Conservation (phyloP, 1,140 invertebrate species). For the Eumeta japonica region DNA sequence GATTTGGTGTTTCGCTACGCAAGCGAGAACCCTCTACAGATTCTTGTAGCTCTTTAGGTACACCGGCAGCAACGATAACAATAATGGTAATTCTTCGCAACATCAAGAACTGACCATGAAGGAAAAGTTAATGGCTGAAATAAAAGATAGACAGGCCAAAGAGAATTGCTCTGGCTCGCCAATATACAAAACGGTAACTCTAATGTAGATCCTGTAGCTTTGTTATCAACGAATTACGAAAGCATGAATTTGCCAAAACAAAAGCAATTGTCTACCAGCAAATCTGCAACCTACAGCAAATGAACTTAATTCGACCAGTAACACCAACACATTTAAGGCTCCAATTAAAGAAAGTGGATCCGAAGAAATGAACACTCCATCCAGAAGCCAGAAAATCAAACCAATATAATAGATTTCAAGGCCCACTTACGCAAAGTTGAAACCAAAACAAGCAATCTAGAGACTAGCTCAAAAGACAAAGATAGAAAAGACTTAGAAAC, state of each 20-base stretch:
- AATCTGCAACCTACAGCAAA: constrained; percentile 47
- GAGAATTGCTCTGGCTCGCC: no score
- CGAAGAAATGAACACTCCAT: constrained; percentile 52
- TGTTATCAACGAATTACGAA: constrained; percentile 52
- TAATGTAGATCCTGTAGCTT: constrained; percentile 65
- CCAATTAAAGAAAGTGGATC: constrained; percentile 70
- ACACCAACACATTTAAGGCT: constrained; percentile 56
- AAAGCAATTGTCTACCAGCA: constrained; percentile 13
- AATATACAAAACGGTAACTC: constrained; percentile 79
- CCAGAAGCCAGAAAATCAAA: constrained; percentile 55
- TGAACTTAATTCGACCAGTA: constrained; percentile 56
- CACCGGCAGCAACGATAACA: no score
- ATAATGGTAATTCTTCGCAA: no score
- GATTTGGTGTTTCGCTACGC: no score
- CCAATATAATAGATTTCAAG: constrained; percentile 79
- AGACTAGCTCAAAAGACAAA: no score
- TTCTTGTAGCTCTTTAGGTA: no score
- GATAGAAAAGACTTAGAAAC: no score
- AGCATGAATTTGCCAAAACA: constrained; percentile 18
- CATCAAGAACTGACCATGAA: no score
- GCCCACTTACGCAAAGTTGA: constrained; percentile 82
- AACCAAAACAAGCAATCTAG: no score
- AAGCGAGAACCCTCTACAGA: no score
- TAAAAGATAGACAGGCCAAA: no score
- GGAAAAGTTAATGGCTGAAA: no score